Base-by-base conservation (phyloP, 2,113 vertebrate genomes). In the Sturnira hondurensis region DNA sequence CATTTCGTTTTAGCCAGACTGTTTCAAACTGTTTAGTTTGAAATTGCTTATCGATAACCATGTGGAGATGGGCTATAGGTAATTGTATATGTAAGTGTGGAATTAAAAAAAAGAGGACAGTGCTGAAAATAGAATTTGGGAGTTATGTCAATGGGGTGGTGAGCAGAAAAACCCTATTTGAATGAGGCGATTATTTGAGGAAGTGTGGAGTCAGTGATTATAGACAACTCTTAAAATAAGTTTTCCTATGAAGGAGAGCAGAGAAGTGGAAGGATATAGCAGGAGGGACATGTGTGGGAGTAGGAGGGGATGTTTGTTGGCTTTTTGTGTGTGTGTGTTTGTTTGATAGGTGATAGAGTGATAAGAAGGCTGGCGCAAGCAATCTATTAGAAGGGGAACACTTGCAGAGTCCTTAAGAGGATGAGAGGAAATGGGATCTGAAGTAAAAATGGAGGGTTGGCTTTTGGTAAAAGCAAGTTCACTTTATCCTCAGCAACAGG, bases 121-220 rank as follows among this genome's bases (percentile, higher is more conserved):
- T 90, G 43, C 52, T 82, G 5, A 36, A 54, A 94, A 86, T 87
- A 68, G 26, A 83, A 94, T 91, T 95, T 84, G 52, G 22, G 71
- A 93, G 61, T 85, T 73, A 93, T 71, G 28, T 93, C 38, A 73
- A 31, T 83, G 17, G 61, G 50, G 9, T 47, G 12, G 33, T 83
- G 24, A 73, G 33, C 41, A 89, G 73, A 74, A 85, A 78, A 88
- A 71, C 28, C 33, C 22, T 83, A 8, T 73, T 52, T 67, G 61
- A 86, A 93, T 94, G 43, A 89, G 22, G 65, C n/a, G 15, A 52
- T 90, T 52, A 50, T 36, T 31, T 94, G 61, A 87, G 63, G 31
- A 41, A 87, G 9, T 74, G 20, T 71, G 22, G 58, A 93, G 24
- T 28, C 45, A 87, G 3, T 90, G 43, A 81, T 33, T 65, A 36